These are phyloP conservation scores for Drosophila ficusphila DNA, from an alignment of 1,140 invertebrate species.

Conservation along the genomic window DNA sequence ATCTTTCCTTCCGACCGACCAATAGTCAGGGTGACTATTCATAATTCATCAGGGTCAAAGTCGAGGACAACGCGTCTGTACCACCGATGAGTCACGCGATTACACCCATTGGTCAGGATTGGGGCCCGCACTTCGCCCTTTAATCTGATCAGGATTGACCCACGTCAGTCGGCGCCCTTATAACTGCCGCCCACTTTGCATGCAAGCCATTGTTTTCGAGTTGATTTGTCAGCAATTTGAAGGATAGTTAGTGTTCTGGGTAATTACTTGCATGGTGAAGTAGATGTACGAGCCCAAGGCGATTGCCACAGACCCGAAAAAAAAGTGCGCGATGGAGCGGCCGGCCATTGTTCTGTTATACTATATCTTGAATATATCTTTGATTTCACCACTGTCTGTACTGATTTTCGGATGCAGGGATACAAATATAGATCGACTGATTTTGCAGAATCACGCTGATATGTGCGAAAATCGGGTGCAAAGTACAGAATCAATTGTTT, in stretches of 20 bases:
- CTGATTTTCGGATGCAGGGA: constrained; percentile 8
- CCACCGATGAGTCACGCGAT: constrained; percentile 23
- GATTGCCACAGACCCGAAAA: constrained; percentile 71
- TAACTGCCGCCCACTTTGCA: constrained; percentile 41
- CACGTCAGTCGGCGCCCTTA: not conserved
- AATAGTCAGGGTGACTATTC: constrained; percentile 9
- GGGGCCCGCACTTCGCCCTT: not conserved
- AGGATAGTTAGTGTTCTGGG: constrained; percentile 9
- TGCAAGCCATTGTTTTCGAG: constrained; percentile 45
- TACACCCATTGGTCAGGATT: not conserved
- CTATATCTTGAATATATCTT: not conserved
- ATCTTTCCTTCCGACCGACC: not conserved
- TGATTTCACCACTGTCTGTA: constrained; percentile 58
- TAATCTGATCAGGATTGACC: constrained; percentile 13
- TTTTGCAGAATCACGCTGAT: constrained; percentile 71
- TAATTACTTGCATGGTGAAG: constrained; percentile 77
- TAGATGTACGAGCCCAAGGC: constrained; percentile 78
- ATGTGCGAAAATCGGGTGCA: constrained; percentile 36
- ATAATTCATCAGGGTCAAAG: constrained; percentile 43
- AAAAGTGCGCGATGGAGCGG: constrained; percentile 65
- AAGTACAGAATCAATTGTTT: constrained; percentile 50
- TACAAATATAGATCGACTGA: constrained; percentile 23
- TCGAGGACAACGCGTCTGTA: constrained; percentile 4
- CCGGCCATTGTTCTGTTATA: constrained; percentile 51
- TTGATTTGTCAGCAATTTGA: constrained; percentile 4